phyloP scores from a whole-genome alignment of 2,113 vertebrate species.

The Pteruthius melanotis region DNA sequence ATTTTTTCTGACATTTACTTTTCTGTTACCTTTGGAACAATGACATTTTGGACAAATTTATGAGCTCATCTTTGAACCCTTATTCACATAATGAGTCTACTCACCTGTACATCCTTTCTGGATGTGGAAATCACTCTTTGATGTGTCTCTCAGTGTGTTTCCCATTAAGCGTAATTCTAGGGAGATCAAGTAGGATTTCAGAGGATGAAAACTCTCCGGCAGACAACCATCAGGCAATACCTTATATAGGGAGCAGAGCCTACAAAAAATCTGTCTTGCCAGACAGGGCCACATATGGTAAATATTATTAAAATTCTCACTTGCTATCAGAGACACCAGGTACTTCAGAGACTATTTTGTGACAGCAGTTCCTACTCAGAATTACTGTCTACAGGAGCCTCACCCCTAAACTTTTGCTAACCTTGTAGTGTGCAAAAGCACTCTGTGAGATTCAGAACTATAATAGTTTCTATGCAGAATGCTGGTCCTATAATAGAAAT shows the following conservation, averaged over 20 bases:
- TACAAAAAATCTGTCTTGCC: background rate
- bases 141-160: background rate
- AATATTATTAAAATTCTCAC: background rate
- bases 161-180: constrained; percentile 1
- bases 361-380: background rate
- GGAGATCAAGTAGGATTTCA: constrained; percentile 31
- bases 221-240: background rate
- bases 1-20: background rate
- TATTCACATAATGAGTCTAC: background rate
- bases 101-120: background rate
- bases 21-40: background rate
- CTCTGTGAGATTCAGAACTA: background rate
- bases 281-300: background rate
- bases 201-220: background rate
- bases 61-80: background rate
- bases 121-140: background rate
- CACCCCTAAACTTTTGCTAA: background rate
- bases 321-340: background rate
- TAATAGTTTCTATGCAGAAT: background rate
- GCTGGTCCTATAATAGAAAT: background rate
- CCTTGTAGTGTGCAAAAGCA: background rate
- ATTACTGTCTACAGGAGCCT: background rate
- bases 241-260: background rate
- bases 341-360: background rate
- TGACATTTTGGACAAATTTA: background rate